Evolutionary conservation across 2,797 vertebrate species (phyloP).

Genomic region (Gambusia yucatana): DNA sequence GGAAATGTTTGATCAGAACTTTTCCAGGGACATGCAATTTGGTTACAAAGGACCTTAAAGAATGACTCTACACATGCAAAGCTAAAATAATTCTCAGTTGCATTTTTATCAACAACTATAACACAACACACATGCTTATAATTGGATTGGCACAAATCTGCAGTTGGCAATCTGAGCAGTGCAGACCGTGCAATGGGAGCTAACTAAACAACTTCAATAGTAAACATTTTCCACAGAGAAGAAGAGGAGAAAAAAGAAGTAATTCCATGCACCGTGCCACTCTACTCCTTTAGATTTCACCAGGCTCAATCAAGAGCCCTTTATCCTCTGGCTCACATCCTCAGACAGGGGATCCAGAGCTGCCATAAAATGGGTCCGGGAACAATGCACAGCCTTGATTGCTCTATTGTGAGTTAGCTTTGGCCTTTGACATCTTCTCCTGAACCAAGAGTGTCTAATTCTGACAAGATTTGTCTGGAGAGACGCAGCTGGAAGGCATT

Average conservation of each 20-base stretch:
- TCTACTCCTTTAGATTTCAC: constrained; percentile 45
- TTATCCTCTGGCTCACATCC: constrained; percentile 73
- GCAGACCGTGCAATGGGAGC: constrained; percentile 67
- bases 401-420: constrained; percentile 75
- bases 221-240: constrained; percentile 62
- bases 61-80: constrained; percentile 23
- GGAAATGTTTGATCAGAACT: not conserved
- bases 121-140: constrained; percentile 46
- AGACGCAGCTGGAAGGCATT: constrained; percentile 70
- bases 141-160: constrained; percentile 58
- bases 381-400: constrained; percentile 76
- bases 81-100: constrained; percentile 22
- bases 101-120: constrained; percentile 44
- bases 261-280: constrained; percentile 51
- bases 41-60: constrained; percentile 5
- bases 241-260: constrained; percentile 32
- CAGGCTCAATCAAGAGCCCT: constrained; percentile 73
- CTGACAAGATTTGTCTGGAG: constrained; percentile 75
- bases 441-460: constrained; percentile 72
- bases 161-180: constrained; percentile 63
- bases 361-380: constrained; percentile 69
- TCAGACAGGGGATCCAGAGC: constrained; percentile 65
- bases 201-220: constrained; percentile 63
- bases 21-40: constrained; percentile 5
- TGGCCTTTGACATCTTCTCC: constrained; percentile 75